Evolutionary conservation across 2,797 vertebrate genomes (phyloP).

Genomic region (Channa striata): DNA sequence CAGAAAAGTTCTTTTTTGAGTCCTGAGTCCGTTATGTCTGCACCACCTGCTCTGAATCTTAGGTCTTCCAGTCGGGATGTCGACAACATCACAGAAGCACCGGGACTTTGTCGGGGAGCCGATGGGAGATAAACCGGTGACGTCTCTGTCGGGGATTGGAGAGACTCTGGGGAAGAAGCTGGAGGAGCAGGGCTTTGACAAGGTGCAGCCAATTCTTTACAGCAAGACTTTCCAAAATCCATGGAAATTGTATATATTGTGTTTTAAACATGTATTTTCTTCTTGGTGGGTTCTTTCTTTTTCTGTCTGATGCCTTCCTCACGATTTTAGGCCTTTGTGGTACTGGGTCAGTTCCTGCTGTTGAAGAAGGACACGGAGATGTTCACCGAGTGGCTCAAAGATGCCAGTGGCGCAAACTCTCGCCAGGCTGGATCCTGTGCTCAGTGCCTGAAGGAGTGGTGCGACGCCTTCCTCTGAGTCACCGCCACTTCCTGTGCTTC

Average conservation of each 20-base stretch:
- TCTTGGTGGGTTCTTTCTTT: too few species aligned
- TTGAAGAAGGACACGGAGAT: slow-evolving; percentile 75
- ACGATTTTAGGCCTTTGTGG: slow-evolving; percentile 65
- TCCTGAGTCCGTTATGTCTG: too few species aligned
- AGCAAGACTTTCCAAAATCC: background rate
- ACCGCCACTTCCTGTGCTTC: background rate
- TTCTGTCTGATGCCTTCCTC: too few species aligned
- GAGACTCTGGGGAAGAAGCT: slow-evolving; percentile 75
- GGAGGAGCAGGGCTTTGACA: slow-evolving; percentile 77
- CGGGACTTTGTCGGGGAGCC: slow-evolving; percentile 79
- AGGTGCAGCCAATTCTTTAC: slow-evolving; percentile 54
- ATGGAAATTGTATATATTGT: too few species aligned
- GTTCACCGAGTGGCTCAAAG: slow-evolving; percentile 81
- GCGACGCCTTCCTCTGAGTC: slow-evolving; percentile 78
- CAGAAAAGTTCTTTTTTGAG: too few species aligned
- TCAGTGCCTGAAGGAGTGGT: slow-evolving; percentile 81
- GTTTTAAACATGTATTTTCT: too few species aligned
- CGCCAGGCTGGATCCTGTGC: slow-evolving; percentile 72
- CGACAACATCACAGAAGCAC: slow-evolving; percentile 79
- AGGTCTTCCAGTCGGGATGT: slow-evolving; percentile 55
- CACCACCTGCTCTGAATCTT: background rate
- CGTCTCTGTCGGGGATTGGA: slow-evolving; percentile 76
- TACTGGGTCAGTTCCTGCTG: slow-evolving; percentile 81
- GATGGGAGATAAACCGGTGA: slow-evolving; percentile 81
- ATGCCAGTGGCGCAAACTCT: slow-evolving; percentile 68